phyloP scores from a whole-genome alignment of 2,888 invertebrate genomes.

The Meliscaeva auricollis region DNA sequence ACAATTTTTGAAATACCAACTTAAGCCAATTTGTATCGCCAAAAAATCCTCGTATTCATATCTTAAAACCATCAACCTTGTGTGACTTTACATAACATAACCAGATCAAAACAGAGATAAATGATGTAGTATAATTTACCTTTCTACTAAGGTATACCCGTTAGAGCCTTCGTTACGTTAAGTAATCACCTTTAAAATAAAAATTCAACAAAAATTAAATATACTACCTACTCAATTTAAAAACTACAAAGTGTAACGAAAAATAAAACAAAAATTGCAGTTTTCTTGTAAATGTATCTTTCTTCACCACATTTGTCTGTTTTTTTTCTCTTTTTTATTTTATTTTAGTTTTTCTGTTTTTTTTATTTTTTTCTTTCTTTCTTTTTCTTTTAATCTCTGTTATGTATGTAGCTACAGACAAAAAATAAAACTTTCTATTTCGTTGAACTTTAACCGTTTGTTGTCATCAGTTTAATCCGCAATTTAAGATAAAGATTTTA shows the following conservation, averaged over 20 bases:
- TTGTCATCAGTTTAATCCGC: slow-evolving; percentile 49
- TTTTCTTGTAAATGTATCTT: slow-evolving; percentile 19
- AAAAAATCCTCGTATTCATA: background rate
- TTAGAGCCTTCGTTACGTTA: slow-evolving; percentile 19
- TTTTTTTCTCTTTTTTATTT: background rate
- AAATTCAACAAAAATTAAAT: background rate
- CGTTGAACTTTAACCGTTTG: slow-evolving; percentile 64
- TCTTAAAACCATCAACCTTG: slow-evolving; percentile 39
- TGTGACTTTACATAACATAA: slow-evolving; percentile 50
- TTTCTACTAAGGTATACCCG: slow-evolving; percentile 1
- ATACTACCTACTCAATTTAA: background rate
- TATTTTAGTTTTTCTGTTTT: background rate
- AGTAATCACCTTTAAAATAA: slow-evolving; percentile 38
- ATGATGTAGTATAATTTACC: slow-evolving; percentile 41
- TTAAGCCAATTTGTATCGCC: background rate
- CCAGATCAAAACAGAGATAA: slow-evolving; percentile 28
- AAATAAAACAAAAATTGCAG: slow-evolving; percentile 40
- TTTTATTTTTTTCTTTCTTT: background rate
- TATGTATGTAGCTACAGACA: background rate
- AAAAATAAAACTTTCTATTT: slow-evolving; percentile 70
- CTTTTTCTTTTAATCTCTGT: slow-evolving; percentile 2
- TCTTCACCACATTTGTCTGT: slow-evolving; percentile 19
- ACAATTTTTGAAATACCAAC: background rate
- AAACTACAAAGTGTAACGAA: slow-evolving; percentile 64
- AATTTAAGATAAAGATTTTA: background rate